Evolutionary conservation across 1,140 invertebrate genomes (phyloP).

Genomic region (Metopolophium dirhodum): DNA sequence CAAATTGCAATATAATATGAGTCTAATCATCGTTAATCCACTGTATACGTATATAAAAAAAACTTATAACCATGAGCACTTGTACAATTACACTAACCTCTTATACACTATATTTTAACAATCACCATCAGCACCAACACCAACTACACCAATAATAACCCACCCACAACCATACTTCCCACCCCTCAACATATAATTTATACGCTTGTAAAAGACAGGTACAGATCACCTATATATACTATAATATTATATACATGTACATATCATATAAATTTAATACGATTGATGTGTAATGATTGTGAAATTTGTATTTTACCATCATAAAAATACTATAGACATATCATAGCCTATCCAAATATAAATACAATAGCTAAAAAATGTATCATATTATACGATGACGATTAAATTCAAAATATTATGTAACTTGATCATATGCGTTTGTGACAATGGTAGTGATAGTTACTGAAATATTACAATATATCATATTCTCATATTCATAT

Average conservation of each 20-base stretch:
- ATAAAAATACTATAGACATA: background rate
- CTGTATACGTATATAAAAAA: background rate
- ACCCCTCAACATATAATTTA: background rate
- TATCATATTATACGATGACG: background rate
- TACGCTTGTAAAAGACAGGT: background rate
- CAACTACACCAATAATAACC: background rate
- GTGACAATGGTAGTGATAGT: background rate
- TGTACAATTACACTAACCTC: background rate
- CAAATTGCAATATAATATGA: background rate
- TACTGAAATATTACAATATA: background rate
- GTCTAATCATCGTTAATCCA: background rate
- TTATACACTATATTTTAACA: constrained; percentile 11
- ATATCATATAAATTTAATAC: background rate
- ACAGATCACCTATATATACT: background rate
- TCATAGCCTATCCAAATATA: background rate
- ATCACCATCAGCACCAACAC: background rate
- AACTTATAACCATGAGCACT: background rate
- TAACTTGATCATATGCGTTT: background rate
- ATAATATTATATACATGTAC: too few relatives aligned
- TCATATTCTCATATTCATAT: background rate
- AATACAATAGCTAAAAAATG: background rate
- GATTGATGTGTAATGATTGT: background rate
- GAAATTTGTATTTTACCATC: background rate
- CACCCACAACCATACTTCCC: too few relatives aligned
- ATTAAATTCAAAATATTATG: background rate